Conservation (phyloP, 2,113 vertebrate species). For the Gallinago paraguaiae region DNA sequence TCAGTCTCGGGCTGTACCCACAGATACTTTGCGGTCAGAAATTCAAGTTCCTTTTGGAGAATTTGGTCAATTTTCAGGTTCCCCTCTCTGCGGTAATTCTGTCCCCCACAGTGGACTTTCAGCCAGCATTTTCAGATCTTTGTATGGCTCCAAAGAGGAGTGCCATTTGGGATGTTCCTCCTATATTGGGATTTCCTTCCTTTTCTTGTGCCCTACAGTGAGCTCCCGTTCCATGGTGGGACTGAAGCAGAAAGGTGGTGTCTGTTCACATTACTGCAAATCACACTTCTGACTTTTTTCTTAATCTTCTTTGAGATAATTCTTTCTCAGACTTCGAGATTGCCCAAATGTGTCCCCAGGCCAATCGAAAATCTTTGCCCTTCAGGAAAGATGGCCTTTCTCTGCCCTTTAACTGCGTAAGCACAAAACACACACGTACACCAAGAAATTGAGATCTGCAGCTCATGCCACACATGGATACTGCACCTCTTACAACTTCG, state of each 20-base stretch:
- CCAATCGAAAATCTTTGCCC: background rate
- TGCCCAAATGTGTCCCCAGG: background rate
- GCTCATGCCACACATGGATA: background rate
- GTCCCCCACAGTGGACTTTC: background rate
- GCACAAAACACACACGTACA: background rate
- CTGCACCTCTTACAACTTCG: background rate
- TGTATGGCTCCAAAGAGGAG: background rate
- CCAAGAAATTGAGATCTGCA: background rate
- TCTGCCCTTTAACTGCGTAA: background rate
- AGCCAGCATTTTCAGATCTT: background rate
- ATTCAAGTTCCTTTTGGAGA: background rate
- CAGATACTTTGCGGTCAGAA: rapidly evolving
- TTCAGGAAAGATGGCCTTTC: background rate
- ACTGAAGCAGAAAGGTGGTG: background rate
- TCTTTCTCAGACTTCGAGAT: background rate
- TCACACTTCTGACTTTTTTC: background rate
- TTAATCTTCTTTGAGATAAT: background rate
- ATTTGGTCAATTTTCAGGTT: background rate
- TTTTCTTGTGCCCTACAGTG: background rate
- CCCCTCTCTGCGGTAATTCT: background rate
- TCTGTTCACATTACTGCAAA: background rate
- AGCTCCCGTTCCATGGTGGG: background rate
- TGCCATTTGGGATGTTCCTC: background rate
- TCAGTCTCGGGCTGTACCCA: background rate
- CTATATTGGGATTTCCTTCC: background rate